Percentiles rank a stretch among this genome's conserved stretches.
Conservation (phyloP, 2,797 vertebrate species). For the Chloroceryle amazona region DNA sequence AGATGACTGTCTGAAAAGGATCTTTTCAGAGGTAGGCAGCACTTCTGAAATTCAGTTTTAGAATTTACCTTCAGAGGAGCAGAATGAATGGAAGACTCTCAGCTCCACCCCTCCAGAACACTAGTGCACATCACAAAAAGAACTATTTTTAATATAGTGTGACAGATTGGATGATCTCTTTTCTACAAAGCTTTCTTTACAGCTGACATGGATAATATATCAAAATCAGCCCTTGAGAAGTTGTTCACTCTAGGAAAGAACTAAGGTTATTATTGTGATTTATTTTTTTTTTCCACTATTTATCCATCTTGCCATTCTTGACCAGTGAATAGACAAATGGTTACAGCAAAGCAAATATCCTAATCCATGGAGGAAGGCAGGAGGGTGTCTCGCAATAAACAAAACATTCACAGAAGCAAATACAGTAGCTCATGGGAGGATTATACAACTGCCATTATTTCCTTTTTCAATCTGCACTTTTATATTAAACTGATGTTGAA, state of each 20-base stretch:
- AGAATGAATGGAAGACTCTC: neutral
- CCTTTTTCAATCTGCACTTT: neutral
- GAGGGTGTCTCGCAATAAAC: neutral
- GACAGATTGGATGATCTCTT: neutral
- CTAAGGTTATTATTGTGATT: neutral
- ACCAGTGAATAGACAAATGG: neutral
- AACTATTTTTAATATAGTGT: neutral
- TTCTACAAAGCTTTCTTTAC: neutral
- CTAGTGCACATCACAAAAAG: neutral
- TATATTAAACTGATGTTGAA: accelerated
- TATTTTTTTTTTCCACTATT: neutral
- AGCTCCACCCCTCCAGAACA: neutral
- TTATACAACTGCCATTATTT: neutral
- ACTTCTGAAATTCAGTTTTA: neutral
- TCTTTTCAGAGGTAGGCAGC: neutral
- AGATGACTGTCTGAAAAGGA: neutral
- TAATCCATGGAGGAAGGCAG: neutral
- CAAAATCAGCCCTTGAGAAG: neutral
- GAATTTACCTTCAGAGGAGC: neutral
- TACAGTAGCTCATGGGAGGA: accelerated
- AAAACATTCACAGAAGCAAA: neutral
- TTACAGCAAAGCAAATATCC: neutral
- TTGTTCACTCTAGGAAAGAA: neutral
- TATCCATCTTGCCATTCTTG: neutral
- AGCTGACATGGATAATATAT: neutral